Conservation (phyloP, 2,113 vertebrate species). For the human (Homo sapiens) region GRCh38 chr12:115320501-115321000, state of each 20-base stretch:
- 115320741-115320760: neutral
- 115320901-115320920: neutral
- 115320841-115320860: neutral
- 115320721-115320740: neutral
- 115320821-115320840: fast-evolving
- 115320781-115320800: neutral
- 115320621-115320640: slow-evolving; percentile 57
- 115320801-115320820: neutral
- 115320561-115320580: slow-evolving; percentile 31
- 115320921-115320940: neutral
- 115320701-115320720: neutral
- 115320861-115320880: neutral
- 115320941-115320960: neutral
- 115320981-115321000: too few species aligned
- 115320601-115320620: slow-evolving; percentile 68
- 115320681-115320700: slow-evolving; percentile 62
- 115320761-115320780: neutral
- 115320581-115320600: slow-evolving; percentile 37
- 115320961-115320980: fast-evolving
- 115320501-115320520: slow-evolving; percentile 53
- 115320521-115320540: slow-evolving; percentile 37
- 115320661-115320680: slow-evolving; percentile 41
- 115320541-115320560: slow-evolving; percentile 49
- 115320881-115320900: neutral
- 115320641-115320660: slow-evolving; percentile 65